Conservation (phyloP, 2,888 invertebrate genomes). For the Cynaeus angustus region DNA sequence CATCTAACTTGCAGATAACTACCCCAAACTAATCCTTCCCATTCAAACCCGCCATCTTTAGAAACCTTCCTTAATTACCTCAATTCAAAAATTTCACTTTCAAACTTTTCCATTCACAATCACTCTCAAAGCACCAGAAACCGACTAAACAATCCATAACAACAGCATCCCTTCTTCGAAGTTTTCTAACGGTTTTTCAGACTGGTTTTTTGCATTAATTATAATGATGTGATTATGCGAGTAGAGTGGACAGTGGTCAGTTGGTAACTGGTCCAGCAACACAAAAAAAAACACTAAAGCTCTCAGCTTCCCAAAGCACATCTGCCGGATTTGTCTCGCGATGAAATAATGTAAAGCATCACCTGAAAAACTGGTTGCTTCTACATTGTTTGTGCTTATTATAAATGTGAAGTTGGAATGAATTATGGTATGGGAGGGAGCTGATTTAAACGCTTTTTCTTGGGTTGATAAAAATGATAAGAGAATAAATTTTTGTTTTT, state of each 20-base stretch:
- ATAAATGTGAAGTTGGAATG: slow-evolving; percentile 1
- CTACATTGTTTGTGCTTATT: slow-evolving; percentile 35
- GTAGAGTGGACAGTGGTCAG: slow-evolving; percentile 67
- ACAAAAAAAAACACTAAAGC: slow-evolving; percentile 57
- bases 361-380: slow-evolving; percentile 64
- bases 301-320: slow-evolving; percentile 66
- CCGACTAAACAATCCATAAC: slow-evolving; percentile 22
- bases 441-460: slow-evolving; percentile 16
- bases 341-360: slow-evolving; percentile 50
- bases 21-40: not conserved
- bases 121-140: slow-evolving; percentile 20
- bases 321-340: slow-evolving; percentile 62
- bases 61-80: not conserved
- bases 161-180: slow-evolving; percentile 39
- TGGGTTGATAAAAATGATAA: not conserved
- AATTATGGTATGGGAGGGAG: slow-evolving; percentile 2
- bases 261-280: slow-evolving; percentile 66
- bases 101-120: slow-evolving; percentile 11
- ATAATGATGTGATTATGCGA: slow-evolving; percentile 49
- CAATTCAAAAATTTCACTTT: not conserved
- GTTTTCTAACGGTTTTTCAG: slow-evolving; percentile 56
- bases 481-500: too few species aligned
- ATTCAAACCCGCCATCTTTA: not conserved
- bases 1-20: not conserved
- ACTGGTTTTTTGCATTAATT: slow-evolving; percentile 57